Evolutionary conservation across 2,888 invertebrate species (phyloP).

Genomic region (Cremastinae sp.): DNA sequence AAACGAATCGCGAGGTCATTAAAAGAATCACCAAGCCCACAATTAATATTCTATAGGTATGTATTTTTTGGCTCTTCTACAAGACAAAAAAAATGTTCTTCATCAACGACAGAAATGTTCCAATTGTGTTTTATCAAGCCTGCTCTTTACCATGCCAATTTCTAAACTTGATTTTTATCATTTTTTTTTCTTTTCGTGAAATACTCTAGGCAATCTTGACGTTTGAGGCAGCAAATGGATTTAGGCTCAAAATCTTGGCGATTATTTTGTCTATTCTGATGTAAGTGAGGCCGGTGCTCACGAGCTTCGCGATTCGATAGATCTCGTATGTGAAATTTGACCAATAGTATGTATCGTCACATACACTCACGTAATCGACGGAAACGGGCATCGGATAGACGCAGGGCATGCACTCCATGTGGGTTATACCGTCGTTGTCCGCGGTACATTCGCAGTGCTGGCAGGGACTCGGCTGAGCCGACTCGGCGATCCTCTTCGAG

Average conservation of each 20-base stretch:
- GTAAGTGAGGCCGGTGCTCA: constrained; percentile 12
- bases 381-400: constrained; percentile 81
- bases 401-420: constrained; percentile 86
- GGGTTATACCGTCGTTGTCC: constrained; percentile 85
- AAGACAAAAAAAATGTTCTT: too few relatives aligned
- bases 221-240: constrained; percentile 1
- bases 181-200: constrained; percentile 14
- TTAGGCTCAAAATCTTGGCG: not conserved
- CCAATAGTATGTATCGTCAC: constrained; percentile 55
- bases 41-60: not conserved
- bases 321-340: constrained; percentile 22
- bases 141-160: not conserved
- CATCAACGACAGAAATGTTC: too few relatives aligned
- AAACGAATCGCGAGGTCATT: constrained; percentile 14
- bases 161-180: too few relatives aligned
- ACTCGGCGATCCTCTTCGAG: constrained; percentile 84
- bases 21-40: constrained; percentile 6
- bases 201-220: not conserved
- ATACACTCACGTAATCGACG: constrained; percentile 81
- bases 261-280: constrained; percentile 30
- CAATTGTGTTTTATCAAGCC: constrained; percentile 4
- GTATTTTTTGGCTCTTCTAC: not conserved
- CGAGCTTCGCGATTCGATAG: constrained; percentile 19
- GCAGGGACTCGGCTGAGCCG: constrained; percentile 84
- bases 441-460: constrained; percentile 88